A percentile compares a stretch with the other conserved stretches of the same genome.
phyloP scores from a whole-genome alignment of 1,140 invertebrate genomes.

The Ruditapes philippinarum region DNA sequence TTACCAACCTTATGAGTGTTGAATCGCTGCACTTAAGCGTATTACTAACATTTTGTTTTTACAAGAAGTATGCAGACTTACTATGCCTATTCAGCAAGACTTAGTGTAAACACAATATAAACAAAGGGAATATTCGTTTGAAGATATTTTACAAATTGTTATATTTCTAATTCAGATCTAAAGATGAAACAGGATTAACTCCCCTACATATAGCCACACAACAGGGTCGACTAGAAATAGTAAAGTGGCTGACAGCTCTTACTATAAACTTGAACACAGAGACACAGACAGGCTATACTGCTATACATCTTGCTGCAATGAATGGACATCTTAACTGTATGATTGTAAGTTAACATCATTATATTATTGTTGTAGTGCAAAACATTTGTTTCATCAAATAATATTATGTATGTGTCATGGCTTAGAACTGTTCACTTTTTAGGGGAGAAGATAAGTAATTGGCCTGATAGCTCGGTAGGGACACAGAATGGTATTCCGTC shows the following conservation, averaged over 20 bases:
- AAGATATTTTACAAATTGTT: no score
- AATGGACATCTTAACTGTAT: constrained; percentile 85
- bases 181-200: constrained; percentile 81
- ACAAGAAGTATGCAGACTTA: no score
- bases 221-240: constrained; percentile 80
- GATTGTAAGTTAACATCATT: constrained; percentile 77
- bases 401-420: no score
- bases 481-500: no score
- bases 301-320: constrained; percentile 86
- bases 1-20: no score
- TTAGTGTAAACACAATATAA: not conserved
- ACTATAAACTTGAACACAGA: constrained; percentile 79
- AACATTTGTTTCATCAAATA: not conserved
- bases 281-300: constrained; percentile 85
- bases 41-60: no score
- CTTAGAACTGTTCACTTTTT: no score
- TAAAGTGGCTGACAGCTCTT: constrained; percentile 81
- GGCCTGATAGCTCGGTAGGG: no score
- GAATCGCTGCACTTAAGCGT: no score
- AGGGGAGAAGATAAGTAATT: no score
- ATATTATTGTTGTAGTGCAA: not conserved
- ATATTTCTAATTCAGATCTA: constrained; percentile 77
- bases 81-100: no score
- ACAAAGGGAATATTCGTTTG: no score
- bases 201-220: constrained; percentile 80